Percentiles rank a stretch among this genome's conserved stretches.
These are phyloP conservation scores for Xestobium rufovillosum DNA, from an alignment of 2,888 invertebrate genomes.

Conservation along the genomic window DNA sequence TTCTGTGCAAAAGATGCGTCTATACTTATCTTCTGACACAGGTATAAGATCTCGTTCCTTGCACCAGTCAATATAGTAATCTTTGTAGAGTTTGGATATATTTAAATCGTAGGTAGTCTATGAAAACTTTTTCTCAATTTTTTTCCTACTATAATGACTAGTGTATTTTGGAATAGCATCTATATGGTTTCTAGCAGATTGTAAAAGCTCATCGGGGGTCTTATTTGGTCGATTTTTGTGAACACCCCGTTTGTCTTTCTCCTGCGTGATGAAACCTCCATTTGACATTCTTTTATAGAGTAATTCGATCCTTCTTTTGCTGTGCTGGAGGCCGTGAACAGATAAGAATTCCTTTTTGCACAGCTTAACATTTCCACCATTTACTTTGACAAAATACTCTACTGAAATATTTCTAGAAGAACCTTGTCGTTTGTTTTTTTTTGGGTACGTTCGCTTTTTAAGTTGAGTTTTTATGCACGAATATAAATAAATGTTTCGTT, in stretches of 20 bases:
- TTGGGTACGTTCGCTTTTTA: slow-evolving; percentile 17
- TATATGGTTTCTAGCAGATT: slow-evolving; percentile 15
- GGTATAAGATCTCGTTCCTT: slow-evolving; percentile 15
- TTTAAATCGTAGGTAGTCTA: slow-evolving; percentile 18
- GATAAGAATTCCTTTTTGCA: slow-evolving; percentile 8
- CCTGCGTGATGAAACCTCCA: slow-evolving; percentile 14
- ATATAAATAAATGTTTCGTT: slow-evolving; percentile 17
- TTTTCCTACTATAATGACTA: slow-evolving; percentile 19
- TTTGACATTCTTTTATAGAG: slow-evolving; percentile 13
- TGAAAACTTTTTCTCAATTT: no score
- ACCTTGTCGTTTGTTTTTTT: slow-evolving; percentile 16
- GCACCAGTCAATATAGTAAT: slow-evolving; percentile 20
- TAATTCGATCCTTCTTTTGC: slow-evolving; percentile 11
- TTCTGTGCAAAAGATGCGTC: slow-evolving; percentile 19
- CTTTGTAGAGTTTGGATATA: slow-evolving; percentile 19
- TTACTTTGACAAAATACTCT: slow-evolving; percentile 17
- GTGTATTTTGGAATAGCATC: slow-evolving; percentile 15
- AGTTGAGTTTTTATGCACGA: slow-evolving; percentile 5
- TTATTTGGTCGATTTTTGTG: slow-evolving; percentile 16
- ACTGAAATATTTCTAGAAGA: slow-evolving; percentile 14
- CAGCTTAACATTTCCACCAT: slow-evolving; percentile 13
- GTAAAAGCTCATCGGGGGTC: slow-evolving; percentile 9
- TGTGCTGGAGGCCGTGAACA: slow-evolving; percentile 11
- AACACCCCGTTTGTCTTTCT: slow-evolving; percentile 15
- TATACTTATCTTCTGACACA: slow-evolving; percentile 16